These are phyloP conservation scores for Brienomyrus brachyistius DNA, from an alignment of 2,113 vertebrate species.

Conservation along the genomic window DNA sequence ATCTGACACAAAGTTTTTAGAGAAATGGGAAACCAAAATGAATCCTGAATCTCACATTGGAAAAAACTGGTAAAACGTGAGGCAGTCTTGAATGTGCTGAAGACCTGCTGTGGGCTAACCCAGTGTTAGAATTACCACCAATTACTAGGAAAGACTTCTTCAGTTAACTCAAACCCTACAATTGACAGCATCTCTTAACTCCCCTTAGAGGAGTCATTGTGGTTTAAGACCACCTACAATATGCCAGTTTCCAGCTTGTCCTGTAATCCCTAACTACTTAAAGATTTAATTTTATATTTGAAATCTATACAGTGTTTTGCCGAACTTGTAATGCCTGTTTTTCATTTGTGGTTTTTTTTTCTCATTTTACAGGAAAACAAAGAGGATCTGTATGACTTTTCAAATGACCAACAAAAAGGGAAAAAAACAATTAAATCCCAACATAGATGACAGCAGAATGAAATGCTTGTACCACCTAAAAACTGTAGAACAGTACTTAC, in stretches of 20 bases:
- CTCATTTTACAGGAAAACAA: constrained; percentile 5
- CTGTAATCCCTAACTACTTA: constrained; percentile 12
- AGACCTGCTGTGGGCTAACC: neutral
- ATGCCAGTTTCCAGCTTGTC: neutral
- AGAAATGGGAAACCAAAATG: neutral
- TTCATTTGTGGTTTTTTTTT: constrained; percentile 12
- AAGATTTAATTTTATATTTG: constrained; percentile 18
- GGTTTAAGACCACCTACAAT: constrained; percentile 25
- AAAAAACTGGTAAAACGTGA: neutral
- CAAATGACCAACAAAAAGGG: constrained; percentile 1
- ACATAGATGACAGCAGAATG: neutral
- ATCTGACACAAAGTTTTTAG: neutral
- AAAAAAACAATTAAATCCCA: neutral
- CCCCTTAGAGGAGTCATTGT: constrained; percentile 9
- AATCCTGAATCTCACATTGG: neutral
- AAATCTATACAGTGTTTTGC: constrained; percentile 7
- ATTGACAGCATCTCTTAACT: constrained; percentile 21
- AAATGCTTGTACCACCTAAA: neutral
- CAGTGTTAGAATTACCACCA: constrained; percentile 3
- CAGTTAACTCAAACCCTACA: constrained; percentile 15
- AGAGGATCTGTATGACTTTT: constrained; percentile 2
- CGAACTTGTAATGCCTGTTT: constrained; percentile 13
- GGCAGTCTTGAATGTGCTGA: neutral
- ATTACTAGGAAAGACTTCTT: constrained; percentile 14
- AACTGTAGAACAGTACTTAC: neutral